A percentile compares a stretch with the other conserved stretches of the same genome.
Evolutionary conservation across 2,888 invertebrate genomes (phyloP).

Genomic region (Portevinia maculata): DNA sequence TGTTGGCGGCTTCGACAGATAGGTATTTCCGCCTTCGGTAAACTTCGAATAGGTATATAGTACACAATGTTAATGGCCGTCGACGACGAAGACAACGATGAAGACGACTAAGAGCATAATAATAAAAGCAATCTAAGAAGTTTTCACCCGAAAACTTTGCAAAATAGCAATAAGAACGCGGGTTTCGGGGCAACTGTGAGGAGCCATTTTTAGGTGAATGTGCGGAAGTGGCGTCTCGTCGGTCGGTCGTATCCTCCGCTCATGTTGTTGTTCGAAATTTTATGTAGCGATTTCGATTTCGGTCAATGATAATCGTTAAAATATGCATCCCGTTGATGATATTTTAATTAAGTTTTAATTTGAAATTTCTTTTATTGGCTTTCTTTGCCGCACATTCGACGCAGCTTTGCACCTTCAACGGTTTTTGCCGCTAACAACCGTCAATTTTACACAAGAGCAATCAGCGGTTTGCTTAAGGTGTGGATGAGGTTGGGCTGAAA

Average conservation of each 20-base stretch:
- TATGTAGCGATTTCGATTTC: constrained; percentile 74
- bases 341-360: constrained; percentile 75
- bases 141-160: constrained; percentile 68
- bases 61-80: constrained; percentile 49
- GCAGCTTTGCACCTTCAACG: constrained; percentile 10
- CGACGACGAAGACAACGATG: constrained; percentile 40
- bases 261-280: constrained; percentile 63
- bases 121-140: constrained; percentile 77
- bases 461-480: constrained; percentile 62
- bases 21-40: constrained; percentile 42
- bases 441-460: constrained; percentile 53
- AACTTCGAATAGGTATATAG: constrained; percentile 26
- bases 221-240: constrained; percentile 35
- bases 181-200: background rate
- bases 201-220: constrained; percentile 3
- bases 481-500: constrained; percentile 33
- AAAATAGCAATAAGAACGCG: constrained; percentile 23
- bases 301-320: constrained; percentile 75
- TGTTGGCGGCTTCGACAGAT: constrained; percentile 58
- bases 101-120: constrained; percentile 66
- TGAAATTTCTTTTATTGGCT: constrained; percentile 67
- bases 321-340: constrained; percentile 74
- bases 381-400: constrained; percentile 18
- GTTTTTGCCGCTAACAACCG: constrained; percentile 13
- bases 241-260: constrained; percentile 15